Percentiles rank a stretch among this genome's conserved stretches.
phyloP scores from a whole-genome alignment of 2,888 invertebrate species.

The Cotesia congregata region DNA sequence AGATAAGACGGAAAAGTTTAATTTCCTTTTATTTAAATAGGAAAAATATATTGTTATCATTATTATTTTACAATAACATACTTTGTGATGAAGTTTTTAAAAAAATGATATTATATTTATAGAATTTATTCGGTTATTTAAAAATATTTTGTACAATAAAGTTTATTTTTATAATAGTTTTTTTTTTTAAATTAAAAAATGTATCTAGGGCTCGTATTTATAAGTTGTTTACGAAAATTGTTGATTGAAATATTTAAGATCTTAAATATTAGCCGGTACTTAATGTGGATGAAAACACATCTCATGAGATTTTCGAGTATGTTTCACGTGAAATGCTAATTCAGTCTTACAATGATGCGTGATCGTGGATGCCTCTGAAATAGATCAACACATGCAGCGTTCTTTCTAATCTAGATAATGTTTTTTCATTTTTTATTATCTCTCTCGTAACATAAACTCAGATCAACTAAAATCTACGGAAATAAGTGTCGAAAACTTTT shows the following conservation, averaged over 20 bases:
- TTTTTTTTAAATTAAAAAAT: constrained; percentile 8
- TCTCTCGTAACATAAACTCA: too few species aligned
- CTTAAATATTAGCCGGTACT: constrained; percentile 19
- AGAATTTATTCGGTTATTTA: background rate
- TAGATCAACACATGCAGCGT: constrained; percentile 1
- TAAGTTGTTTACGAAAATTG: constrained; percentile 5
- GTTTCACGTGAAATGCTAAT: constrained; percentile 1
- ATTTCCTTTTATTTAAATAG: background rate
- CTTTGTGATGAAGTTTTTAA: too few species aligned
- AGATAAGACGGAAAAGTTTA: background rate
- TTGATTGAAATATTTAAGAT: constrained; percentile 14
- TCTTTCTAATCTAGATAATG: background rate
- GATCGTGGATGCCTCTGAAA: constrained; percentile 1
- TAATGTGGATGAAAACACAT: constrained; percentile 10
- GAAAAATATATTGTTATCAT: background rate
- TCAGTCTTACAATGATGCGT: background rate
- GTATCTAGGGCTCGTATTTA: background rate
- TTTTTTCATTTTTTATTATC: background rate
- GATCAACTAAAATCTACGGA: too few species aligned
- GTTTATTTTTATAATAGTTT: background rate
- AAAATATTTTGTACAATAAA: background rate
- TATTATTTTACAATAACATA: background rate
- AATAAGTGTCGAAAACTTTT: too few species aligned
- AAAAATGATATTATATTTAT: background rate
- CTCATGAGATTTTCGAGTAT: constrained; percentile 5